These are phyloP conservation scores for Biston stratarius DNA, from an alignment of 2,888 invertebrate species.

Conservation along the genomic window DNA sequence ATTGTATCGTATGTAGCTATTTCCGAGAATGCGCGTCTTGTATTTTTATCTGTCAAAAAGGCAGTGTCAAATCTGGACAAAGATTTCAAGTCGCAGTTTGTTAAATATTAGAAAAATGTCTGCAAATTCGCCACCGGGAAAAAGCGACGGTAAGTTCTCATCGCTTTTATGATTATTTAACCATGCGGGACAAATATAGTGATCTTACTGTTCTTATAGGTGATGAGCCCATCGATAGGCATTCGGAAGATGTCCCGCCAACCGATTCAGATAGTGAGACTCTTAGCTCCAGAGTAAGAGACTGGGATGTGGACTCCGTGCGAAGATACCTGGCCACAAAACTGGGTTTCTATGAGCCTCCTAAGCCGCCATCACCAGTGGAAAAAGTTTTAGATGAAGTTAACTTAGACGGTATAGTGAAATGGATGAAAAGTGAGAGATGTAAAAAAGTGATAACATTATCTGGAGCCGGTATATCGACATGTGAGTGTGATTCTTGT, in stretches of 20 bases:
- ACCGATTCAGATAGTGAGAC: conserved; percentile 64
- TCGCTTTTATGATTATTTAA: conserved; percentile 7
- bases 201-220: conserved; percentile 52
- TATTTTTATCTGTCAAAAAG: conserved; percentile 69
- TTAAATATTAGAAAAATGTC: conserved; percentile 76
- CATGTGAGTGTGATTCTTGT: conserved; percentile 88
- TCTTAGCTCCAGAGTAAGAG: conserved; percentile 70
- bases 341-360: conserved; percentile 85
- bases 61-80: conserved; percentile 71
- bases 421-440: conserved; percentile 91
- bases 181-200: conserved; percentile 32
- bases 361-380: conserved; percentile 64
- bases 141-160: conserved; percentile 70
- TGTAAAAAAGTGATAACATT: conserved; percentile 96
- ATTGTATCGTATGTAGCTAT: conserved; percentile 39
- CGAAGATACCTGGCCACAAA: conserved; percentile 89
- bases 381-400: conserved; percentile 89
- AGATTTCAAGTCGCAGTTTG: conserved; percentile 75
- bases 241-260: conserved; percentile 69
- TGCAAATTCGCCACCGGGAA: conserved; percentile 78
- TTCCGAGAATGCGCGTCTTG: conserved; percentile 69
- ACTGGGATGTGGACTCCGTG: conserved; percentile 88
- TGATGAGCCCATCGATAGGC: conserved; percentile 61
- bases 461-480: conserved; percentile 98
- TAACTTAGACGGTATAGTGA: conserved; percentile 91